Base-by-base conservation (phyloP, 2,888 invertebrate genomes). In the Myopa tessellatipennis region DNA sequence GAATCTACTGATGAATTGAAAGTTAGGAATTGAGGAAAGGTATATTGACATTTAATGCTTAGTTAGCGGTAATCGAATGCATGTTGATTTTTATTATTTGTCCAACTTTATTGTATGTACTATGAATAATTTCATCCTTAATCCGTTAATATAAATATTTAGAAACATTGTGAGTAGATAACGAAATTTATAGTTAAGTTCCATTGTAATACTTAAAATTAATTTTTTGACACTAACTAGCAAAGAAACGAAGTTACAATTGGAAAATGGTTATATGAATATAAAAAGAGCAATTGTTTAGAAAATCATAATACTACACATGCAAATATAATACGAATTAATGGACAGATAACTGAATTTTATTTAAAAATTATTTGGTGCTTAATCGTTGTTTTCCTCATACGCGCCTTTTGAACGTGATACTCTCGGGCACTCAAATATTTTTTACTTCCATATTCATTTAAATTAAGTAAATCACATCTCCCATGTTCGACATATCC, bases 1-100 rank as follows among this genome's bases (percentile, higher is more conserved):
- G 92, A 90, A 92, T 84, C 90, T 91, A 85, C 86, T 92, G 81
- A 92, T 92, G 87, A 91, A 91, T 34, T 65, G 36, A 65, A 65
- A 14, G 4, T 63, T 45, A 45, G 10, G 7, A 45, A 45, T 45
- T 8, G 6, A 45, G 45, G 26, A 26, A 8, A n/a, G 10, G 61
- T 61, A 4, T 26, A 61, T 61, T 18, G n/a, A 61, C 10, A 55
- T 34, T 71, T 16, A 14, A 5, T 3, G 45, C 45, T 40, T 60
- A 60, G 36, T n/a, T 26, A 61, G 60, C 18, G 50, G 12, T 10
- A 18, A 45, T 40, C 16, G 12, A n/a, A 38, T 65, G 16, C 12
- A 4, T 65, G 34, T 65, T n/a, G 10, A 40, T 38, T 16, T 16
- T n/a, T n/a, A 5, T 67, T 58, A 14, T 58, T 58, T 5, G 12